Evolutionary conservation across 2,888 invertebrate species (phyloP).

Genomic region (Salticus scenicus): DNA sequence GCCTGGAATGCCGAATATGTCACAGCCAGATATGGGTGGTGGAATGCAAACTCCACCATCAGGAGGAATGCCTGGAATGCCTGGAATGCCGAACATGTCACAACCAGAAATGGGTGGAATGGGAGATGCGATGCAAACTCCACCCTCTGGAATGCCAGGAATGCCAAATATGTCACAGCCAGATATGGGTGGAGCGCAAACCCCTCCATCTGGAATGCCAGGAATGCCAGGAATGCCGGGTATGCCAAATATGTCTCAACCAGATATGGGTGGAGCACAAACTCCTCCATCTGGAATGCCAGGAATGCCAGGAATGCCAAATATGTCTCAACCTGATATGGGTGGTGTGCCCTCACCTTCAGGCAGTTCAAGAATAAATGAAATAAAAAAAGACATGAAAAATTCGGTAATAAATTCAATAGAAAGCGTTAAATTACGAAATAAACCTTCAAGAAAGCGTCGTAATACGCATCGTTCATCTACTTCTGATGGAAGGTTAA

Average conservation of each 20-base stretch:
- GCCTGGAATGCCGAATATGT: neutral
- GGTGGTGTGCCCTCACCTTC: too few relatives aligned
- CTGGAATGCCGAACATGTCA: neutral
- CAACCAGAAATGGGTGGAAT: neutral
- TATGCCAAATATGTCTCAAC: neutral
- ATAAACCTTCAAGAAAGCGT: neutral
- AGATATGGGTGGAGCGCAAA: too few relatives aligned
- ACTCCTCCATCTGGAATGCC: constrained; percentile 1
- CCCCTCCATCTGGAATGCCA: neutral
- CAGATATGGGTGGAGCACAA: neutral
- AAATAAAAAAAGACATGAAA: too few relatives aligned
- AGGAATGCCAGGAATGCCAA: neutral
- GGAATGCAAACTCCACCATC: neutral
- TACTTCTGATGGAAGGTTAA: neutral
- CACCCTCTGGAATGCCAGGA: neutral
- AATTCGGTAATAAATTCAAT: too few relatives aligned
- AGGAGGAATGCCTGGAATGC: constrained; percentile 16
- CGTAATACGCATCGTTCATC: too few relatives aligned
- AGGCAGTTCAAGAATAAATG: too few relatives aligned
- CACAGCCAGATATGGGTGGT: neutral
- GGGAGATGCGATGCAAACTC: too few relatives aligned
- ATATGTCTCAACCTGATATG: neutral
- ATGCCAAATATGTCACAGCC: too few relatives aligned
- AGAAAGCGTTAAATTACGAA: too few relatives aligned
- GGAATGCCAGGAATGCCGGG: neutral